A percentile compares a stretch with the other conserved stretches of the same genome.
These are phyloP conservation scores for Choloepus hoffmanni DNA, from an alignment of 2,113 vertebrate species.

Conservation along the genomic window DNA sequence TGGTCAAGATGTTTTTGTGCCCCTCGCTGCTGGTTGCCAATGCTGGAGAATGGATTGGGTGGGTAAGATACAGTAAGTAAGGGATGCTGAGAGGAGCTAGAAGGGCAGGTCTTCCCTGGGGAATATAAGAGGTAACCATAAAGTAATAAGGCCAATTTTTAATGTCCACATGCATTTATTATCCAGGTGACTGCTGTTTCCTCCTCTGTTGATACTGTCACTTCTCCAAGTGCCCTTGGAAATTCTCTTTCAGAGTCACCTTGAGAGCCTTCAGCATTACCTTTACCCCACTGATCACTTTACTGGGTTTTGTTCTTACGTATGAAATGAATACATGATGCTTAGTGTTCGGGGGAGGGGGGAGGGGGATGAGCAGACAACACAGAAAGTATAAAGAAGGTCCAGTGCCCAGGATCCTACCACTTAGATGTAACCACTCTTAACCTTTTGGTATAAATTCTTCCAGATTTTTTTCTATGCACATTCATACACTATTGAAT, in stretches of 20 bases:
- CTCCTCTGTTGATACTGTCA: neutral
- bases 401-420: neutral
- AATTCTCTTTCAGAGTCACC: neutral
- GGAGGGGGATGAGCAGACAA: neutral
- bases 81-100: neutral
- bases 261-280: neutral
- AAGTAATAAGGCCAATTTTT: neutral
- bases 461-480: neutral
- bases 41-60: neutral
- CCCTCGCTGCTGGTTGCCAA: neutral
- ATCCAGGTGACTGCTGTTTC: neutral
- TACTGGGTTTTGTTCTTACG: neutral
- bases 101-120: neutral
- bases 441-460: slow-evolving; percentile 24
- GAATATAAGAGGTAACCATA: neutral
- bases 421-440: neutral
- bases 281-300: neutral
- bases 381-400: neutral
- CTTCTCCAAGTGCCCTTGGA: neutral
- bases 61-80: neutral
- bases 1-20: neutral
- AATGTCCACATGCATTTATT: neutral
- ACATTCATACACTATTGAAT: neutral
- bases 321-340: neutral
- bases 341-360: neutral